Base-by-base conservation (phyloP, 2,888 invertebrate species). In the Cataglyphis livida region DNA sequence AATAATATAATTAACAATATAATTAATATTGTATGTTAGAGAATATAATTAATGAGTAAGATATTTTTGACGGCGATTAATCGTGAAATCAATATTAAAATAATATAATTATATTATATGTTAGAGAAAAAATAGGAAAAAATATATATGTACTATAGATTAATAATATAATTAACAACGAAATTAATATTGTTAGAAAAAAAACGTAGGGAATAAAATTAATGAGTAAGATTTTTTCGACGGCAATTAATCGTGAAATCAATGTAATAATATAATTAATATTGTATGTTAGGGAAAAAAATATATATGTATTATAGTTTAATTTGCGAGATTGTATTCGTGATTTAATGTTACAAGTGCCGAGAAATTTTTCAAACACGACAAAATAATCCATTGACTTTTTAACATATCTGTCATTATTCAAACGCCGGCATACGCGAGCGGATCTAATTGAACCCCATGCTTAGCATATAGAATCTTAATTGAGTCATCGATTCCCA, bases 401-500 rank as follows among this genome's bases (percentile, higher is more conserved):
- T 48, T 12, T 28, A 35, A 57, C 3, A 21, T 9, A 4, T 74
- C 21, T 48, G 61, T 76, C 61, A 70, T 81, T n/a, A 57, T 28
- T 81, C 61, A 71, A 81, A 48, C 5, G 76, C 21, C 44, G 32
- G 57, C 32, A 12, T 21, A 28, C 57, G 57, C 78, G 44, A 59
- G 78, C 57, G 57, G 12, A 25, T 38, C 41, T 70, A 70, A 78
- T 57, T 78, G 57, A 41, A 21, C n/a, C 59, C 28, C 25, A 28
- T 38, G 74, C 48, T 62, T 81, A 81, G 62, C 62, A 64, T 76
- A 71, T 74, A 81, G 76, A 81, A 75, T 74, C 62, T 79, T 70
- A 81, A 83, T 85, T 81, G 83, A 85, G 75, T 48, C 68, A 68
- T 85, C 83, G 61, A 54, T 32, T 51, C 6, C 18, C 79, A 38